Conservation (phyloP, 2,113 vertebrate species). For the Bufo bufo region DNA sequence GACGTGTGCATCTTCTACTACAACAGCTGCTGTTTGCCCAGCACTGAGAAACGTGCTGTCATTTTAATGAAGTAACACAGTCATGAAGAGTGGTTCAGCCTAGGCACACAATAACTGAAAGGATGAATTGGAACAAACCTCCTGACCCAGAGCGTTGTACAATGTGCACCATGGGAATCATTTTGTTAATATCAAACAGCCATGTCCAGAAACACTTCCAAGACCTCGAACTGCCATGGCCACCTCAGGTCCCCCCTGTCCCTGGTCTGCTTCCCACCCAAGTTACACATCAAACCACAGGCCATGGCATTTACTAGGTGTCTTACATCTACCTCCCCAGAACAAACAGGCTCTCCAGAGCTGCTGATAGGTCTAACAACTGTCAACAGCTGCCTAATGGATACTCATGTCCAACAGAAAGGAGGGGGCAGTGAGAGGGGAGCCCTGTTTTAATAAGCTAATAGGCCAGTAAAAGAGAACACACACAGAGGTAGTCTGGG, state of each 20-base stretch:
- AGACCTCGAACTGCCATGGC: conserved; percentile 51
- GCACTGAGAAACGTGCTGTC: background rate
- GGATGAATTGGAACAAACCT: conserved; percentile 43
- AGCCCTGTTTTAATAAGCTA: conserved; percentile 67
- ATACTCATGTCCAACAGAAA: conserved; percentile 61
- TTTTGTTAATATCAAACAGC: conserved; percentile 59
- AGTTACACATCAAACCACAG: conserved; percentile 66
- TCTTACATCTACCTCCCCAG: conserved; percentile 66
- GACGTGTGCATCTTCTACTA: background rate
- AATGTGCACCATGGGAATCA: conserved; percentile 56
- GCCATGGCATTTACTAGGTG: conserved; percentile 66
- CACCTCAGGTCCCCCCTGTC: conserved; percentile 48
- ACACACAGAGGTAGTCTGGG: conserved; percentile 71
- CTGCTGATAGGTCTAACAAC: conserved; percentile 71
- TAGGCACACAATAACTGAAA: conserved; percentile 38
- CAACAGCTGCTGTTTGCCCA: background rate
- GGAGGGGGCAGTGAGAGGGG: conserved; percentile 62
- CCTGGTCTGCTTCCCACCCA: conserved; percentile 58
- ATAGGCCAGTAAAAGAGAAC: conserved; percentile 67
- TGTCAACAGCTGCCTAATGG: conserved; percentile 74
- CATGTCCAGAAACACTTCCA: conserved; percentile 55
- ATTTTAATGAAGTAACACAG: conserved; percentile 31
- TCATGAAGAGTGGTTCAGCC: conserved; percentile 15
- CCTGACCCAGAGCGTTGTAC: conserved; percentile 47
- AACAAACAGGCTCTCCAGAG: conserved; percentile 67